Conservation (phyloP, 2,888 invertebrate species). For the Tiliacea citrago region DNA sequence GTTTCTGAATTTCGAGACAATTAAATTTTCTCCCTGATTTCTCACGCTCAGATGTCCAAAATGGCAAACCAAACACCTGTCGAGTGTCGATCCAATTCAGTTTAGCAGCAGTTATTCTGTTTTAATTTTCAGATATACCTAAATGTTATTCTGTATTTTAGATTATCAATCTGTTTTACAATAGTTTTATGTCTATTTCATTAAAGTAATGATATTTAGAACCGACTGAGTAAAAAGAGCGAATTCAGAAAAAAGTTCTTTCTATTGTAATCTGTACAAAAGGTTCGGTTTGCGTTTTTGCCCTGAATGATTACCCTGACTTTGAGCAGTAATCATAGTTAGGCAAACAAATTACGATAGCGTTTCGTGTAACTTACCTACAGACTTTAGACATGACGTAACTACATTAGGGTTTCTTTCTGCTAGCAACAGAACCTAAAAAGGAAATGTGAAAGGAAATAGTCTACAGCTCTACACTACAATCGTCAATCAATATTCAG, state of each 20-base stretch:
- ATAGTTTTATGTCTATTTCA: not conserved
- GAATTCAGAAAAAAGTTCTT: slow-evolving; percentile 14
- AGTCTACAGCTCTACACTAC: not conserved
- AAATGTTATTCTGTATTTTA: not conserved
- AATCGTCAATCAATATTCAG: slow-evolving; percentile 15
- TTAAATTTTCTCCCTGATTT: slow-evolving; percentile 48
- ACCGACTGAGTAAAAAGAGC: not conserved
- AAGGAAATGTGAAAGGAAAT: slow-evolving; percentile 49
- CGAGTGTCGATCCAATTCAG: slow-evolving; percentile 10
- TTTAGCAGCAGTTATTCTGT: not conserved
- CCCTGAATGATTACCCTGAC: slow-evolving; percentile 20
- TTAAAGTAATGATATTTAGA: not conserved
- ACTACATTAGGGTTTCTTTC: slow-evolving; percentile 15
- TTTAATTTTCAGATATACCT: not conserved
- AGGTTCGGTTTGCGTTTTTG: slow-evolving; percentile 37
- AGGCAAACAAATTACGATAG: slow-evolving; percentile 32
- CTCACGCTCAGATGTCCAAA: slow-evolving; percentile 35
- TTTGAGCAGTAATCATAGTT: slow-evolving; percentile 43
- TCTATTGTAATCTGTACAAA: slow-evolving; percentile 23
- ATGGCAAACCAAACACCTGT: slow-evolving; percentile 36
- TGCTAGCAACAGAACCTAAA: slow-evolving; percentile 4
- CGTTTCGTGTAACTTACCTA: slow-evolving; percentile 14
- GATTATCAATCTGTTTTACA: not conserved
- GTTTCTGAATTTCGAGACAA: slow-evolving; percentile 46
- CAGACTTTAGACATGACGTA: slow-evolving; percentile 38